Evolutionary conservation across 2,113 vertebrate species (phyloP), one percentile per base, ranked within the genome.

Genomic region (Amphiprion percula): DNA sequence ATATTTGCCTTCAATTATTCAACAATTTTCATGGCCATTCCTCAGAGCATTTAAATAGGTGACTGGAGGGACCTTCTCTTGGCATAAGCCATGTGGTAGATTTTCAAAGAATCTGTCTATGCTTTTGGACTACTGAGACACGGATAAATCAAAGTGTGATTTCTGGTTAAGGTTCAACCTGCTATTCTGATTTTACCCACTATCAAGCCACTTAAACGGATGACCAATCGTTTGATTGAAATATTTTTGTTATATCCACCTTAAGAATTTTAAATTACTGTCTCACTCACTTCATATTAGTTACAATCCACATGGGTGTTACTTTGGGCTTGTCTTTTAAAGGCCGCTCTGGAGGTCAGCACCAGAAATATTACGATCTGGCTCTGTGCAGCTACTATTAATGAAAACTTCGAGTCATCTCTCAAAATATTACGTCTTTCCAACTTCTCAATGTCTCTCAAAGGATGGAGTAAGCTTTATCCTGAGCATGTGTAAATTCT

Each of bases 1-100:
- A 92, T 92, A 89, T 92, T 93, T 92, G 84, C 85, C 91, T 92
- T 93, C 85, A 94, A 93, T 94, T 93, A 93, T 94, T 93, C 91
- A 92, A 92, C 89, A 63, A 84, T 92, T 94, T 93, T 94, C 89
- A 93, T 90, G 90, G 84, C 85, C 89, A 80, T 91, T 88, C 83
- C 81, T 84, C 67, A 26, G 78, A 88, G 87, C 82, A 71, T 90
- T 92, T 81, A 85, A 84, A 88, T 85, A 83, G 75, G 85, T 88
- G 88, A 71, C 81, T 11, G 53, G 15, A 86, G 79, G 85, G 68
- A 77, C 85, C 74, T 74, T 52, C 56, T 68, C 77, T 79, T 87
- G 79, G 64, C 69, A 60, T 78, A 30, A 80, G 77, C 66, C 72
- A 39, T 74, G 30, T 79, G 67, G 68, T 71, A 73, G 63, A 84